Percentiles rank a stretch among this genome's conserved stretches.
phyloP scores from a whole-genome alignment of 2,797 vertebrate genomes.

The Odontamblyopus lacepedii region DNA sequence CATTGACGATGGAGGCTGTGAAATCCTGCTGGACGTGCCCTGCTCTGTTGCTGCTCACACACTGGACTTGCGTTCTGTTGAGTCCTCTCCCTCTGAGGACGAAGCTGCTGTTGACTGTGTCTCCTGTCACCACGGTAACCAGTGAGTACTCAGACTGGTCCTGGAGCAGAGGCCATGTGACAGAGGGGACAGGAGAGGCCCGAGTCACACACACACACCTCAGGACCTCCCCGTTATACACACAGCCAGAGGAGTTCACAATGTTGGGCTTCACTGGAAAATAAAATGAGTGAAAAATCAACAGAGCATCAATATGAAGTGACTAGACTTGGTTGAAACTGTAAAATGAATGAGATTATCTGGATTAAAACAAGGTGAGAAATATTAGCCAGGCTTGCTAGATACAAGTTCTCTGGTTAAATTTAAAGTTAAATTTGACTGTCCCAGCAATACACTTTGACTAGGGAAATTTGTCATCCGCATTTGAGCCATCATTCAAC shows the following conservation, averaged over 20 bases:
- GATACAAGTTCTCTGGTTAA: too few relatives aligned
- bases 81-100: conserved; percentile 1
- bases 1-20: not conserved
- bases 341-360: not conserved
- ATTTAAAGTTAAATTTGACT: too few relatives aligned
- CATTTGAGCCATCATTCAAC: too few relatives aligned
- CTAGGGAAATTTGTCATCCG: too few relatives aligned
- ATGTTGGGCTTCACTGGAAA: conserved; percentile 30
- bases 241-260: conserved; percentile 29
- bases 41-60: conserved; percentile 26
- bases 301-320: not conserved
- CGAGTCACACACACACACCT: conserved; percentile 50
- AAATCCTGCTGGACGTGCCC: conserved; percentile 12
- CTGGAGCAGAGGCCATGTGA: conserved; percentile 49
- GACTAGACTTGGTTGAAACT: not conserved
- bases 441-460: too few relatives aligned
- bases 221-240: conserved; percentile 9
- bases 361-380: too few relatives aligned
- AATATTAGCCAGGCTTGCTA: too few relatives aligned
- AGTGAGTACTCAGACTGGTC: conserved; percentile 17
- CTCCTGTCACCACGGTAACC: conserved; percentile 8
- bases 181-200: conserved; percentile 39
- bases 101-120: conserved; percentile 31
- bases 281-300: not conserved
- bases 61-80: conserved; percentile 13